These are phyloP conservation scores for Sycophaga agraensis DNA, from an alignment of 1,140 invertebrate genomes.

Conservation along the genomic window DNA sequence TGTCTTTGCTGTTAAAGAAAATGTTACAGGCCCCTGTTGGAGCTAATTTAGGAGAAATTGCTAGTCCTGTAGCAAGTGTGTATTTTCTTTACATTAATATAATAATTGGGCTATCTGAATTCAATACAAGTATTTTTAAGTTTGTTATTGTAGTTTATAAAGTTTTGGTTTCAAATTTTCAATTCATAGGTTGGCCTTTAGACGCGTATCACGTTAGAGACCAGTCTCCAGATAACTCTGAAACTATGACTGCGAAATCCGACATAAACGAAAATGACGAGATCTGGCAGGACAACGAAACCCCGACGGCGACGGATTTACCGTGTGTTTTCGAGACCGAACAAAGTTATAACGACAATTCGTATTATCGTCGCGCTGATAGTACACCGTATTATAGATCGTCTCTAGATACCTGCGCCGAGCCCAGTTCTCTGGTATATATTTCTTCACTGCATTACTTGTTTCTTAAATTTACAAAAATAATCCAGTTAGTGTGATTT, in stretches of 20 bases:
- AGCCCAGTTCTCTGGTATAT: constrained; percentile 10
- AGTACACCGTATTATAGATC: constrained; percentile 3
- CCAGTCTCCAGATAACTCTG: constrained; percentile 42
- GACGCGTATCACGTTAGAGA: constrained; percentile 9
- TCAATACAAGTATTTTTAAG: no score
- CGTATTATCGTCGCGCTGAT: constrained; percentile 13
- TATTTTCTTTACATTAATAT: no score
- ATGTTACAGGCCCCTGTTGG: constrained; percentile 54
- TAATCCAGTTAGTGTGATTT: not conserved
- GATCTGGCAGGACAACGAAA: constrained; percentile 26
- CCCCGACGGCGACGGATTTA: not conserved
- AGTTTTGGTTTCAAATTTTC: no score
- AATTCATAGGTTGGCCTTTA: constrained; percentile 19
- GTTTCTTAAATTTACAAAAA: no score
- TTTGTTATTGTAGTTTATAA: no score
- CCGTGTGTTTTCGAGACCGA: not conserved
- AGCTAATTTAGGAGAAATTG: constrained; percentile 49
- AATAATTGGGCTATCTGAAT: no score
- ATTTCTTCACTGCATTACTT: no score
- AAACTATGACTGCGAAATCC: constrained; percentile 51
- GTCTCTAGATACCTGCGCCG: not conserved
- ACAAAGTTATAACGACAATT: constrained; percentile 2
- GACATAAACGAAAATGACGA: constrained; percentile 43
- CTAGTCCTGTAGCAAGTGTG: constrained; percentile 37
- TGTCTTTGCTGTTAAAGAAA: constrained; percentile 45